A percentile compares a stretch with the other conserved stretches of the same genome.
These are phyloP conservation scores for Nebria brevicollis DNA, from an alignment of 2,888 invertebrate genomes.

Conservation along the genomic window DNA sequence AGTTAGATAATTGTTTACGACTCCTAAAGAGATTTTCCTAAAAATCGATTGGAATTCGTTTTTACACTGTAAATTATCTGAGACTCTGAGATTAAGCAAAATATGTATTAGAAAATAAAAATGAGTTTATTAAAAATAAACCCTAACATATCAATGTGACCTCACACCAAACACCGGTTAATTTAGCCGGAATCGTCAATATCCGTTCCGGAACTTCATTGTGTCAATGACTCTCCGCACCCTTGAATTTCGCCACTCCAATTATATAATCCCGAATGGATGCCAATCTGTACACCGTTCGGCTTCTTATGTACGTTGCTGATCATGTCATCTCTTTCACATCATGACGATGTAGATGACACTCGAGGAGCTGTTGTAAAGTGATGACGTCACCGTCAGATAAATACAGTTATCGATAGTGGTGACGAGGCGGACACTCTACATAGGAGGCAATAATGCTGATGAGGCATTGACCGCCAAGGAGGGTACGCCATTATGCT, in stretches of 20 bases:
- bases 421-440: slow-evolving; percentile 11
- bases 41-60: no score
- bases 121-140: no score
- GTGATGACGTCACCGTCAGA: slow-evolving; percentile 36
- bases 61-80: no score
- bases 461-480: slow-evolving; percentile 27
- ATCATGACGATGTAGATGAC: background rate
- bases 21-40: no score
- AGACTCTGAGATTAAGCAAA: no score
- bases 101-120: no score
- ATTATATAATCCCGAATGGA: slow-evolving; percentile 20
- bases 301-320: background rate
- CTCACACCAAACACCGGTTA: background rate
- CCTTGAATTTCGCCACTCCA: background rate
- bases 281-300: background rate
- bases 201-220: background rate
- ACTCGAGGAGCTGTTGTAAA: slow-evolving; percentile 24
- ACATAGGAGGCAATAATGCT: slow-evolving; percentile 23
- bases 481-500: background rate
- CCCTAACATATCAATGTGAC: no score
- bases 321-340: slow-evolving; percentile 28
- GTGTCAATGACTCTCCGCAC: background rate
- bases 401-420: slow-evolving; percentile 40
- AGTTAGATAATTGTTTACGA: no score
- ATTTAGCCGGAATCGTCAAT: background rate